phyloP scores from a whole-genome alignment of 2,888 invertebrate species.

The Dendrolimus houi region DNA sequence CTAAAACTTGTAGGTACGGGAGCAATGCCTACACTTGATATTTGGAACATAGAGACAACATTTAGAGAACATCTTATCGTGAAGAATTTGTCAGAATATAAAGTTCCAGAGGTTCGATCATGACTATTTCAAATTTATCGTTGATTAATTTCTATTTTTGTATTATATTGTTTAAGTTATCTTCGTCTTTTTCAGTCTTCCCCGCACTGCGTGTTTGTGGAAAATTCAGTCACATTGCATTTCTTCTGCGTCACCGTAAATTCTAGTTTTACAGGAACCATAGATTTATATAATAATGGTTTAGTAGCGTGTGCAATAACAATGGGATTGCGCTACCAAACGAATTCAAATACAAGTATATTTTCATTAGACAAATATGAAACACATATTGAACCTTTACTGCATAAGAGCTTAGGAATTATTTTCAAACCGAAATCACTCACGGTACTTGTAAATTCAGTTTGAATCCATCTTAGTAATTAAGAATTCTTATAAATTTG shows the following conservation, averaged over 20 bases:
- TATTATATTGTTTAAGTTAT: not conserved
- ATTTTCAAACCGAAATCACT: constrained; percentile 57
- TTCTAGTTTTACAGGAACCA: constrained; percentile 36
- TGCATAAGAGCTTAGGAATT: constrained; percentile 54
- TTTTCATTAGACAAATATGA: constrained; percentile 61
- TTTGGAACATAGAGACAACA: constrained; percentile 73
- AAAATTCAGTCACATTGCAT: constrained; percentile 58
- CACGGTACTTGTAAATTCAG: constrained; percentile 26
- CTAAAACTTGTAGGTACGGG: constrained; percentile 70
- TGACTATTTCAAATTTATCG: not conserved
- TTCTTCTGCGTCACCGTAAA: constrained; percentile 60
- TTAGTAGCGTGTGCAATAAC: constrained; percentile 53
- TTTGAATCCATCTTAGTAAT: no score
- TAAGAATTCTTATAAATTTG: no score
- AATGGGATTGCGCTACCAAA: constrained; percentile 54
- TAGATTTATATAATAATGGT: constrained; percentile 64
- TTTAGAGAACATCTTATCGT: constrained; percentile 78
- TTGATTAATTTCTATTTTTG: not conserved
- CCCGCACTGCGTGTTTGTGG: constrained; percentile 62
- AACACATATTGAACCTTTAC: constrained; percentile 56
- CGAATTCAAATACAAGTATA: constrained; percentile 41
- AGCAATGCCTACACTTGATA: constrained; percentile 74
- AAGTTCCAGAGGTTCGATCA: constrained; percentile 53
- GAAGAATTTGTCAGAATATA: constrained; percentile 66
- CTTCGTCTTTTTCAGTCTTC: constrained; percentile 40